Evolutionary conservation across 64 coral and sea anemone genomes (phyloP).

Genomic region (Acropora yongei): DNA sequence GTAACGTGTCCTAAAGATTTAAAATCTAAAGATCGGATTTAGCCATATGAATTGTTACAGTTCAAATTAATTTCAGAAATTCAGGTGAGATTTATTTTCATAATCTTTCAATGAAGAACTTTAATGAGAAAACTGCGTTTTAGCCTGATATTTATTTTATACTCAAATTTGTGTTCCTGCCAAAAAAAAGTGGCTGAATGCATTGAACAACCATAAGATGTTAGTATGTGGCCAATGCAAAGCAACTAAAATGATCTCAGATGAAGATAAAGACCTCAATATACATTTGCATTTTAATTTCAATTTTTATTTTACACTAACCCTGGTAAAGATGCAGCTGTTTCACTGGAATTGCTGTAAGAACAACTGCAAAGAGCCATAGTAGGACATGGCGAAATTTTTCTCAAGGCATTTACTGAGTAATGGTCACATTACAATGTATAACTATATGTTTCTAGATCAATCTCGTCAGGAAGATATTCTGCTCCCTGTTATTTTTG

Average conservation of each 20-base stretch:
- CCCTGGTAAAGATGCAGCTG: conserved; percentile 5
- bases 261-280: conserved; percentile 2
- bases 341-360: conserved; percentile 19
- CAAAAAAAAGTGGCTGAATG: conserved; percentile 3
- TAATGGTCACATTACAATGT: conserved; percentile 10
- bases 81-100: conserved; percentile 13
- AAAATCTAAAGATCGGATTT: conserved; percentile 6
- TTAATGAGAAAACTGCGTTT: conserved; percentile 9
- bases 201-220: conserved; percentile 26
- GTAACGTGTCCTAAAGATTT: conserved; percentile 17
- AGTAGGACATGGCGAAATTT: conserved; percentile 14
- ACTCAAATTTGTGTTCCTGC: conserved; percentile 12
- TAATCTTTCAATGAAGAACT: conserved; percentile 20
- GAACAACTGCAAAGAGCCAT: conserved; percentile 27
- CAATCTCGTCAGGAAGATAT: background rate
- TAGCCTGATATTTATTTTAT: conserved; percentile 13
- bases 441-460: background rate
- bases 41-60: conserved; percentile 13
- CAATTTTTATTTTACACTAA: conserved; percentile 9
- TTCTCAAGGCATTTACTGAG: conserved; percentile 15
- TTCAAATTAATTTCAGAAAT: conserved; percentile 15
- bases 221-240: conserved; percentile 9
- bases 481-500: conserved; percentile 5
- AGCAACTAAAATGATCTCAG: conserved; percentile 22
- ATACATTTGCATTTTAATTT: conserved; percentile 17